These are phyloP conservation scores for Apodemia hepburni DNA, from an alignment of 2,888 invertebrate species.

Conservation along the genomic window DNA sequence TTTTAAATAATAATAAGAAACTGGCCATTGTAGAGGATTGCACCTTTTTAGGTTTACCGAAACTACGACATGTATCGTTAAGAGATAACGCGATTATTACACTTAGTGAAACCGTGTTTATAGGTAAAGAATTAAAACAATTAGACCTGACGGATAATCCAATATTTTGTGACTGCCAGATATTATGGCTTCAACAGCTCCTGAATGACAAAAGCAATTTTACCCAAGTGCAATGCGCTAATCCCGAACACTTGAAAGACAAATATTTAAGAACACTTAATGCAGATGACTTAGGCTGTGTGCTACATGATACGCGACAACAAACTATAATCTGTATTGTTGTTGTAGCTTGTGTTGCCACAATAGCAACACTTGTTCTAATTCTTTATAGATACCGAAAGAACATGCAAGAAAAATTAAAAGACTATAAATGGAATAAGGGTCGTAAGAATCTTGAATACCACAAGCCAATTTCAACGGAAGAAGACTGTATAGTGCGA, in stretches of 20 bases:
- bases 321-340: slow-evolving; percentile 90
- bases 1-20: slow-evolving; percentile 88
- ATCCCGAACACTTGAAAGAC: slow-evolving; percentile 86
- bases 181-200: slow-evolving; percentile 89
- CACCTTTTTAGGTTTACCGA: slow-evolving; percentile 88
- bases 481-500: slow-evolving; percentile 90
- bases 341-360: slow-evolving; percentile 86
- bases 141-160: slow-evolving; percentile 92
- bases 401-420: slow-evolving; percentile 89
- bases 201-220: slow-evolving; percentile 85
- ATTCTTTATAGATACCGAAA: slow-evolving; percentile 90
- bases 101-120: slow-evolving; percentile 88
- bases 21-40: slow-evolving; percentile 87
- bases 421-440: slow-evolving; percentile 91
- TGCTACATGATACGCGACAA: slow-evolving; percentile 87
- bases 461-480: slow-evolving; percentile 91
- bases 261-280: slow-evolving; percentile 84
- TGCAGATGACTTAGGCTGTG: slow-evolving; percentile 90
- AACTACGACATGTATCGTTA: slow-evolving; percentile 87
- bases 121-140: slow-evolving; percentile 87
- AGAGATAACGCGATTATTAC: slow-evolving; percentile 89
- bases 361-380: slow-evolving; percentile 85
- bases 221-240: slow-evolving; percentile 85
- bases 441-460: slow-evolving; percentile 92
- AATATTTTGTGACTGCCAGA: slow-evolving; percentile 88